Evolutionary conservation across 2,888 invertebrate species (phyloP), one percentile per base, ranked within the genome.

Genomic region (Tetragonisca angustula): DNA sequence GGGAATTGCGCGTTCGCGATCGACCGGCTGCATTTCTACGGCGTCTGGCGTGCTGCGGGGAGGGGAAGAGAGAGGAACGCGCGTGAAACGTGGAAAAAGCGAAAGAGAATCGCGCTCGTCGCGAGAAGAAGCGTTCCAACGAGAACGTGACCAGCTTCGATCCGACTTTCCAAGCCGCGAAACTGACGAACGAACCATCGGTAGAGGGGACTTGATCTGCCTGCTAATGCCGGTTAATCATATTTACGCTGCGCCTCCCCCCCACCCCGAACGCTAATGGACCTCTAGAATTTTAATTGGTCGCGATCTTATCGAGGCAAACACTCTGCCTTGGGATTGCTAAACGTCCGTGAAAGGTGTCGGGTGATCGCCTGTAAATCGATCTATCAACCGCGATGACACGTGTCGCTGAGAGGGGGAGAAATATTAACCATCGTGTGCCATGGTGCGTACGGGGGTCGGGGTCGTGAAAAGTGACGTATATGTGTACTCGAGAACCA

Each of bases 221-320:
- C 89, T 86, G 89, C 87, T 91, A 90, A 91, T 89, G 88, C 86
- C 85, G 84, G 88, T 87, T 92, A 92, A 92, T 91, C 89, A 90
- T 88, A 91, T 92, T 92, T 90, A 85, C 90, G 80, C 75, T 71
- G 62, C 64, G 62, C 64, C 62, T 64, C 70, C 61, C 56, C n/a
- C n/a, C n/a, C n/a, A n/a, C n/a, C n/a, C n/a, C n/a, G n/a, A 54
- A 43, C 69, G 27, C 73, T 83, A 76, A 83, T 71, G 73, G 70
- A 59, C 50, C 76, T 72, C 65, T 83, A 75, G 76, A 86, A 84
- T 77, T 67, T 65, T 67, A 69, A 78, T 77, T 50, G 64, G 32
- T 27, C 64, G 56, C 54, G 70, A 76, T 74, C 54, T 73, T 65
- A 27, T 71, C 70, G 49, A 4, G 21, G 74, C 32, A 74, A 70